Evolutionary conservation across 2,888 invertebrate genomes (phyloP).

Genomic region (Adelognathus sp.): DNA sequence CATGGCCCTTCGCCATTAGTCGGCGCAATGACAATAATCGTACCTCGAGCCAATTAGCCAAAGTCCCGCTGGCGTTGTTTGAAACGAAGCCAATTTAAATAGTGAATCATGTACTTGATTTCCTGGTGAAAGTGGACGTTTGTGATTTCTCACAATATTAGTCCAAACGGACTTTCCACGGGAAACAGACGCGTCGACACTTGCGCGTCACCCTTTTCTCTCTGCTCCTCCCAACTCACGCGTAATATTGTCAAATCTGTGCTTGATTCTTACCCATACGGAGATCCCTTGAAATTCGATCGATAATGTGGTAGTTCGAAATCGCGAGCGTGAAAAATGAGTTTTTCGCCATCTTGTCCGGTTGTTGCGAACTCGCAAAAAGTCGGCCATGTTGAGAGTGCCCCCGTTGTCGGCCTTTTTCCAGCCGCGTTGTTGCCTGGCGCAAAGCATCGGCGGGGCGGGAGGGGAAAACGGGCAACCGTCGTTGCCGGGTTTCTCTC

Average conservation of each 20-base stretch:
- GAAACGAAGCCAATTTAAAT: background rate
- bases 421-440: slow-evolving; percentile 57
- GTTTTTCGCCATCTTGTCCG: slow-evolving; percentile 78
- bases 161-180: slow-evolving; percentile 61
- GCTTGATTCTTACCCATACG: background rate
- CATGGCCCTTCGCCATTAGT: background rate
- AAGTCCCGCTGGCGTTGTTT: background rate
- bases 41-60: background rate
- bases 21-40: background rate
- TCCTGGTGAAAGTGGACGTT: slow-evolving; percentile 64
- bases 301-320: background rate
- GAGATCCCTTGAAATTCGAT: background rate
- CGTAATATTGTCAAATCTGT: too few species aligned
- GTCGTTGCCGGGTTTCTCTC: slow-evolving; percentile 54
- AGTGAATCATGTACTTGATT: background rate
- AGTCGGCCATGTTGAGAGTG: slow-evolving; percentile 78
- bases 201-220: slow-evolving; percentile 42
- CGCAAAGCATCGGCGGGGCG: slow-evolving; percentile 45
- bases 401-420: slow-evolving; percentile 72
- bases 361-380: slow-evolving; percentile 72
- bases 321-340: slow-evolving; percentile 37
- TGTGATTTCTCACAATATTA: slow-evolving; percentile 61
- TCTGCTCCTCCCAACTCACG: background rate
- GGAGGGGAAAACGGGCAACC: slow-evolving; percentile 51
- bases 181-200: slow-evolving; percentile 1